These are phyloP conservation scores for Holacanthella duospinosa DNA, from an alignment of 2,888 invertebrate species.

Conservation along the genomic window DNA sequence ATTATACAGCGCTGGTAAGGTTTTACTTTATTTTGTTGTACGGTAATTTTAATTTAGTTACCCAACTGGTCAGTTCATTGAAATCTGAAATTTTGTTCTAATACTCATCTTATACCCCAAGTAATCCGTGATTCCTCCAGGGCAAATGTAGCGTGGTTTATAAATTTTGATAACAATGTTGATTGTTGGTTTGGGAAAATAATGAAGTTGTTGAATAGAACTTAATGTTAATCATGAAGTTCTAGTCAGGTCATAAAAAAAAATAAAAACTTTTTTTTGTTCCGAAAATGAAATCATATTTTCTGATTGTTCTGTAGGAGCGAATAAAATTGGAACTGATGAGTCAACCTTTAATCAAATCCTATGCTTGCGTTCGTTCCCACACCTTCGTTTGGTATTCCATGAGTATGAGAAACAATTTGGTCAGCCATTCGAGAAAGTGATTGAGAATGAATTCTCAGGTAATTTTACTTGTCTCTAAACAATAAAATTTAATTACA, in stretches of 20 bases:
- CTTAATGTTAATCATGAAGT: not conserved
- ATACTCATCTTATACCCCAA: too few species aligned
- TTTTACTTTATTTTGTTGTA: too few species aligned
- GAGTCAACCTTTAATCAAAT: constrained; percentile 76
- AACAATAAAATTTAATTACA: too few species aligned
- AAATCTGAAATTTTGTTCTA: too few species aligned
- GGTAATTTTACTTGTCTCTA: too few species aligned
- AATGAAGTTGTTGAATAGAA: not conserved
- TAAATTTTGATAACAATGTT: too few species aligned
- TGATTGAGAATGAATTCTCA: constrained; percentile 72
- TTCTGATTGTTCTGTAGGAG: constrained; percentile 43
- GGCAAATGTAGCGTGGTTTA: too few species aligned
- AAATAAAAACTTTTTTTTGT: too few species aligned
- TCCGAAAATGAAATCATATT: too few species aligned
- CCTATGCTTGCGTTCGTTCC: constrained; percentile 74
- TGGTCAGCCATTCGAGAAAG: constrained; percentile 66
- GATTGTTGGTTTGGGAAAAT: too few species aligned
- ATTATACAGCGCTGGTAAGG: constrained; percentile 59
- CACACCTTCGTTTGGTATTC: constrained; percentile 73
- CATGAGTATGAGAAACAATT: constrained; percentile 56
- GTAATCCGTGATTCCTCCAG: too few species aligned
- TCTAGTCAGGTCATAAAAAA: not conserved
- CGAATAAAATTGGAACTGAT: constrained; percentile 71
- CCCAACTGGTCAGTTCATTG: too few species aligned
- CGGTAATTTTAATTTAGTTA: constrained; percentile 6